These are phyloP conservation scores for Coleophora deauratella DNA, from an alignment of 2,888 invertebrate genomes.

Conservation along the genomic window DNA sequence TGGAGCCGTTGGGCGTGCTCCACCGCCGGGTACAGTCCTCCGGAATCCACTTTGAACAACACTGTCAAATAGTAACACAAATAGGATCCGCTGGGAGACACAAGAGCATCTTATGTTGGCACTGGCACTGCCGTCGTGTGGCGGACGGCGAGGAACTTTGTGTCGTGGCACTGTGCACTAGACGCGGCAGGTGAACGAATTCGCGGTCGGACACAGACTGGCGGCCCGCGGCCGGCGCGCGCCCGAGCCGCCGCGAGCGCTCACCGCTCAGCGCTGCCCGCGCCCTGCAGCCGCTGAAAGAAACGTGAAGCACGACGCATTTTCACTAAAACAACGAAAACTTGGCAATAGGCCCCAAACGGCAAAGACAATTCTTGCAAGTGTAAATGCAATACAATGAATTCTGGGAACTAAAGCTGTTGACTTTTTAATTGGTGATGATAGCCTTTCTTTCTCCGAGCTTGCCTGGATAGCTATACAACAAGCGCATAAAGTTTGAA, in stretches of 20 bases:
- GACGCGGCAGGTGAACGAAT: slow-evolving; percentile 42
- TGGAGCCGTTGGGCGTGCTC: slow-evolving; percentile 68
- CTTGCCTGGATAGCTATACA: too few relatives aligned
- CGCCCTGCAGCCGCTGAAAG: slow-evolving; percentile 16
- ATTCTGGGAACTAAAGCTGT: slow-evolving; percentile 39
- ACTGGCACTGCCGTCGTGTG: slow-evolving; percentile 44
- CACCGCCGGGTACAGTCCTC: slow-evolving; percentile 66
- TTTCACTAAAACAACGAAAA: slow-evolving; percentile 33
- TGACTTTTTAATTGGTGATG: too few relatives aligned
- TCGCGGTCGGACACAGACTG: slow-evolving; percentile 50
- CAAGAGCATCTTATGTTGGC: slow-evolving; percentile 63
- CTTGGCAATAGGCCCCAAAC: slow-evolving; percentile 39
- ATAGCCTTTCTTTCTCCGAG: too few relatives aligned
- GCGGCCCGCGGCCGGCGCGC: slow-evolving; percentile 15
- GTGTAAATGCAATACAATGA: slow-evolving; percentile 32
- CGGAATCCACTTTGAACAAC: slow-evolving; percentile 71
- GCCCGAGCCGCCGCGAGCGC: slow-evolving; percentile 15
- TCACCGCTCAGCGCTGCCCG: slow-evolving; percentile 2
- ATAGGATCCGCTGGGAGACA: slow-evolving; percentile 54
- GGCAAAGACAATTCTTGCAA: slow-evolving; percentile 13
- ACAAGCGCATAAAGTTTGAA: too few relatives aligned
- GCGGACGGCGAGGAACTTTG: slow-evolving; percentile 29
- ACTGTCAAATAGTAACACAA: slow-evolving; percentile 48
- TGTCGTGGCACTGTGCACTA: slow-evolving; percentile 22
- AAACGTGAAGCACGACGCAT: slow-evolving; percentile 23